Evolutionary conservation across 2,113 vertebrate genomes (phyloP).

Genomic region (Silurus meridionalis): DNA sequence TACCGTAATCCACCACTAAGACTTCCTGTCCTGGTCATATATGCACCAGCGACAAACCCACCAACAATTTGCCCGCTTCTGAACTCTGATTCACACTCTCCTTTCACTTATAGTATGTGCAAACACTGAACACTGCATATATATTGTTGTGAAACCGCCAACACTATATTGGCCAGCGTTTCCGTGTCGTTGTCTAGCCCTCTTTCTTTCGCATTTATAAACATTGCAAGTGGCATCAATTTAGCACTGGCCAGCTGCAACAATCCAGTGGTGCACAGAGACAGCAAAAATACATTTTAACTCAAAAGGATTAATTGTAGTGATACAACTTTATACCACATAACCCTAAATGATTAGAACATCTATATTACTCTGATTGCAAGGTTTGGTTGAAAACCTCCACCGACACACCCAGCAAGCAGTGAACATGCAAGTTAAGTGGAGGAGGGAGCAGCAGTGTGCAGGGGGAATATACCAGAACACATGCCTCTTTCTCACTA

Average conservation of each 20-base stretch:
- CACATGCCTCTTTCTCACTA: not conserved
- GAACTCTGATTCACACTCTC: no score
- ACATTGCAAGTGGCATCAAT: not conserved
- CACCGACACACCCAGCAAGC: not conserved
- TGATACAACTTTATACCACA: not conserved
- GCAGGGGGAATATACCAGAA: not conserved
- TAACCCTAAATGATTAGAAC: not conserved
- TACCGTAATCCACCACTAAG: no score
- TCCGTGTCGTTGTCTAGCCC: no score
- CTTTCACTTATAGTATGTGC: no score
- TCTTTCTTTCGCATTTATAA: not conserved
- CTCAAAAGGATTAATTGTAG: no score
- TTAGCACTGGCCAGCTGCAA: not conserved
- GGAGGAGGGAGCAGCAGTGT: not conserved
- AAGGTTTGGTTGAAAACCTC: not conserved
- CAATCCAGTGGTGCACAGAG: not conserved
- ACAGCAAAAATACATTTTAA: not conserved
- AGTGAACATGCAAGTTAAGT: not conserved
- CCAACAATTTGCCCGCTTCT: no score
- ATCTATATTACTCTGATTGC: not conserved
- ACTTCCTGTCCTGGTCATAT: no score
- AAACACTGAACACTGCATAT: no score
- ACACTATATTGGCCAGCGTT: no score
- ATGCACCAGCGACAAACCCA: no score
- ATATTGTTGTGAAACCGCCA: no score